Evolutionary conservation across 2,797 vertebrate genomes (phyloP), one percentile per base, ranked within the genome.

Genomic region (Anas acuta): DNA sequence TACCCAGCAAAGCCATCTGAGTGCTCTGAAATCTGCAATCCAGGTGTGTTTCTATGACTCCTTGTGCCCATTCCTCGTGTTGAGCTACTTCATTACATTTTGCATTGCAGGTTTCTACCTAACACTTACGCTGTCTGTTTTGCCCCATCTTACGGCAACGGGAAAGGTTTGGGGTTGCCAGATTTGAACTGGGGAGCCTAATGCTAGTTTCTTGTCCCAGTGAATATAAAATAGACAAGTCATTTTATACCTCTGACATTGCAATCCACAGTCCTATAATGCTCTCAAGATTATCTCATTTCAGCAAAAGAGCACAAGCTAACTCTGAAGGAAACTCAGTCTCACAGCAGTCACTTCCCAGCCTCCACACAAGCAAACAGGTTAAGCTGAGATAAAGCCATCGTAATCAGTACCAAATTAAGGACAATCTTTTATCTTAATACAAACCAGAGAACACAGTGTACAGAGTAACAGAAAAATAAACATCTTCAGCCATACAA

Each of bases 401-500:
- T 95, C 1, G 1, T 95, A 92, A 95, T 97, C 96, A 93, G 96
- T 96, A 96, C 87, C 95, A 97, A 97, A 97, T 96, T 84, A 96
- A 97, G 95, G 97, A 94, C 96, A 97, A 93, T 96, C 75, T 97
- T 97, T 97, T 97, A 95, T 97, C 97, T 96, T 94, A 94, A 96
- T 94, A 96, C 90, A 94, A 97, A 95, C 74, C 91, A 91, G 84
- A 95, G 87, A 93, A 97, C 84, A 92, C 30, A 96, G 88, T 71
- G 58, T 97, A 96, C 91, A 97, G 90, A 95, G 91, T 64, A 97
- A 97, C 95, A 91, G 95, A 97, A 97, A 97, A 97, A 97, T 96
- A 96, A 81, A 97, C 77, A 96, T 97, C 94, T 95, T 93, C 93
- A 97, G 96, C 96, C 92, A 95, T 95, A 96, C 86, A 94, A 96